Base-by-base conservation (phyloP, 2,888 invertebrate species). In the Callyntrura sp. region DNA sequence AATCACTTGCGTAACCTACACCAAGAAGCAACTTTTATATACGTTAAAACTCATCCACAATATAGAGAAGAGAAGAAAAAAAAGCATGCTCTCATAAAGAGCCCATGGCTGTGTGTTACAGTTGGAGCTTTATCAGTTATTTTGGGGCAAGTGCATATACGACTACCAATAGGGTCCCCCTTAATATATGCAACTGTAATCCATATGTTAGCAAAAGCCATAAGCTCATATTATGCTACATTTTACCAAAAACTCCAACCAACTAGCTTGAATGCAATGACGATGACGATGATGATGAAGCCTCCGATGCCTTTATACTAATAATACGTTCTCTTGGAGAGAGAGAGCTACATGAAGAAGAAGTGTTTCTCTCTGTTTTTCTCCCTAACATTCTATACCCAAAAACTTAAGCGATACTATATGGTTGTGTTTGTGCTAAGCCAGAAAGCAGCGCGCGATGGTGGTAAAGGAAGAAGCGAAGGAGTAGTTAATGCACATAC, bases 131-230 rank as follows among this genome's bases (percentile, higher is more conserved):
- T 20, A 60, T 83, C 83, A 83, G 68, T 84, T 60, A 60, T 8
- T 20, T 17, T 17, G 62, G 17, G 17, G 55, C 28, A 35, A 35
- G 35, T 35, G 35, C 35, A 43, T 57, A 79, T 57, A n/a, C n/a
- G n/a, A n/a, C n/a, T n/a, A 65, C 65, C 45, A 73, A 48, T 73
- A 25, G 48, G 45, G 45, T 73, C 11, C 48, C 25, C 23, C 73
- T 48, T 73, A 73, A 73, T 48, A 57, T 70, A 70, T 85, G 84
- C 73, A 85, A 73, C 73, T 68, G 84, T 70, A 73, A 73, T 55
- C 70, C 73, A 73, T 85, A 85, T 70, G 84, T 28, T 62, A 73
- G 85, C 78, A 62, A 62, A 62, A 65, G 65, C 76, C 65, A 78
- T 83, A 73, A 48, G 48, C 73, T 45, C 23, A 48, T 73, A 68